A percentile compares a stretch with the other conserved stretches of the same genome.
Conservation (phyloP, 2,797 vertebrate species). For the Lindbergichthys nudifrons region DNA sequence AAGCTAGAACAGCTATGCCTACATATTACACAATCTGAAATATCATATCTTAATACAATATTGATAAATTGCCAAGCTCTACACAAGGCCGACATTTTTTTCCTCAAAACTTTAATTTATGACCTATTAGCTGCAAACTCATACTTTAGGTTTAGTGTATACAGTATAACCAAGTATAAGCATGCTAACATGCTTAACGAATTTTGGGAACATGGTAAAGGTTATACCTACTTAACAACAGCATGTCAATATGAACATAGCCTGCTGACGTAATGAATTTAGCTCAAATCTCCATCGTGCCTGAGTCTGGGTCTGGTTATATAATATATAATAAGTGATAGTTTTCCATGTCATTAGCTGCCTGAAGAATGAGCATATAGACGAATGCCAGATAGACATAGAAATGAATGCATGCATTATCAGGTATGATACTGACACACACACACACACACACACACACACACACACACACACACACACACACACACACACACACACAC, state of each 20-base stretch:
- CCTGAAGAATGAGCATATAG: not conserved
- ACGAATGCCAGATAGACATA: not conserved
- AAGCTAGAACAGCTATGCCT: too few species aligned
- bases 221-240: slow-evolving; percentile 3
- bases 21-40: too few species aligned
- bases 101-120: not conserved
- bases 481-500: too few species aligned
- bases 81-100: too few species aligned
- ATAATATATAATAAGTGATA: not conserved
- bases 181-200: not conserved
- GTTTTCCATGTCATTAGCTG: not conserved
- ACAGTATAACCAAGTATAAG: not conserved
- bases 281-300: not conserved
- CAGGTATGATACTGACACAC: not conserved
- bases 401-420: not conserved
- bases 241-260: not conserved
- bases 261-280: not conserved
- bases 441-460: not conserved
- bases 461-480: too few species aligned
- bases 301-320: not conserved
- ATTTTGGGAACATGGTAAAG: not conserved
- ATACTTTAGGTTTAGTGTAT: not conserved
- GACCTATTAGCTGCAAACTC: not conserved
- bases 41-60: too few species aligned
- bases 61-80: too few species aligned